phyloP scores from a whole-genome alignment of 1,140 invertebrate species.

The Leptoteleia sp. region DNA sequence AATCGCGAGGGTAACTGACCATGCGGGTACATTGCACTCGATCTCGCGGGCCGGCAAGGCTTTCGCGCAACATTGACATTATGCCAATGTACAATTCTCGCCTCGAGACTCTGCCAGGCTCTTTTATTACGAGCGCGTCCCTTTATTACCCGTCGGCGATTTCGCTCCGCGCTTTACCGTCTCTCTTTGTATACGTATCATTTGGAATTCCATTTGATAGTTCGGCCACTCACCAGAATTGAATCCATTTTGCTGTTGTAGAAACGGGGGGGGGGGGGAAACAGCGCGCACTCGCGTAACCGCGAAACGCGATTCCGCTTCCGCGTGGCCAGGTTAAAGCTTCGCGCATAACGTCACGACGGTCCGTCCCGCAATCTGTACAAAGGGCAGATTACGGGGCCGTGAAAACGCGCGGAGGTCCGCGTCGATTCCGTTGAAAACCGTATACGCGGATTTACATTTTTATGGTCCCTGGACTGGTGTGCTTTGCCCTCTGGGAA shows the following conservation, averaged over 20 bases:
- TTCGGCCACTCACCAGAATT: slow-evolving; percentile 12
- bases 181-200: slow-evolving; percentile 30
- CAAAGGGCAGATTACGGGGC: slow-evolving; percentile 67
- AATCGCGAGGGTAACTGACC: slow-evolving; percentile 4
- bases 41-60: slow-evolving; percentile 17
- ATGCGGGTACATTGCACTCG: slow-evolving; percentile 37
- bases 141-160: slow-evolving; percentile 37
- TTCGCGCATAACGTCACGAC: slow-evolving; percentile 4
- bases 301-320: slow-evolving; percentile 24
- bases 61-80: slow-evolving; percentile 40
- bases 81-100: slow-evolving; percentile 13
- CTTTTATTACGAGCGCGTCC: slow-evolving; percentile 40
- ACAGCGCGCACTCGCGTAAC: background rate
- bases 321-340: background rate
- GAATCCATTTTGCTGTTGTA: too few species aligned
- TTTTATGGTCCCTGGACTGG: slow-evolving; percentile 60
- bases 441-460: slow-evolving; percentile 64
- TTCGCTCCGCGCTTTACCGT: slow-evolving; percentile 6
- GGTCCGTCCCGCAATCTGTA: slow-evolving; percentile 37
- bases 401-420: slow-evolving; percentile 55
- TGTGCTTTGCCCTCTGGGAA: slow-evolving; percentile 54
- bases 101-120: slow-evolving; percentile 4
- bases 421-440: slow-evolving; percentile 25
- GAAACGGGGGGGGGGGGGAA: too few species aligned
- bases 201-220: slow-evolving; percentile 23